Percentiles rank a stretch among this genome's conserved stretches.
phyloP scores from a whole-genome alignment of 2,113 vertebrate genomes.

The Erythrocebus patas region DNA sequence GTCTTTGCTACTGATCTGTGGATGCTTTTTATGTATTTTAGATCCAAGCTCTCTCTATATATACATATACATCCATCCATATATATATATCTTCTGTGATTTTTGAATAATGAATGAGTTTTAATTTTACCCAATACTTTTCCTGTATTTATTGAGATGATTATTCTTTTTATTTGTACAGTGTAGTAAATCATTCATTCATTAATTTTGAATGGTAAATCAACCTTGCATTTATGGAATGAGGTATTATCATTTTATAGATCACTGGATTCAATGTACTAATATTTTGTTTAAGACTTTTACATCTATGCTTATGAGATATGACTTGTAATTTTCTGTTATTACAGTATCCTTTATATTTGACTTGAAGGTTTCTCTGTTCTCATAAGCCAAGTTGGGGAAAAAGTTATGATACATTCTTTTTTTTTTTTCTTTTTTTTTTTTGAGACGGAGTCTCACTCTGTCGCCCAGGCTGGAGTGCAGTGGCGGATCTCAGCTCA shows the following conservation, averaged over 20 bases:
- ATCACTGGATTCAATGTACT: background rate
- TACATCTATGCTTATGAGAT: background rate
- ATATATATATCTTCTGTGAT: background rate
- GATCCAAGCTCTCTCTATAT: background rate
- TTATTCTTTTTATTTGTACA: background rate
- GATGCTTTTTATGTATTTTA: no score
- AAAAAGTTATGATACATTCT: no score
- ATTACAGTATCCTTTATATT: background rate
- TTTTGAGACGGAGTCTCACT: no score
- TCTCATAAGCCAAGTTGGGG: no score
- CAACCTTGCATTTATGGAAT: background rate
- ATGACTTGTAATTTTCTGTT: background rate
- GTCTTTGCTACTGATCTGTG: no score
- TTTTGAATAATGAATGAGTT: background rate
- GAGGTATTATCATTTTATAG: background rate
- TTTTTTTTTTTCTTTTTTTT: no score
- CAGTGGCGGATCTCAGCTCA: no score
- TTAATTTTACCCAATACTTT: background rate
- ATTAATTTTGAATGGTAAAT: background rate
- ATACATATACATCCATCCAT: no score
- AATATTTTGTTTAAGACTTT: background rate
- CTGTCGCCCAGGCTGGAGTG: no score
- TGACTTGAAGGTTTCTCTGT: no score
- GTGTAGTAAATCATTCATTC: background rate
- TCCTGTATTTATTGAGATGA: background rate